Conservation (phyloP, 2,113 vertebrate species). For the Mirounga angustirostris region DNA sequence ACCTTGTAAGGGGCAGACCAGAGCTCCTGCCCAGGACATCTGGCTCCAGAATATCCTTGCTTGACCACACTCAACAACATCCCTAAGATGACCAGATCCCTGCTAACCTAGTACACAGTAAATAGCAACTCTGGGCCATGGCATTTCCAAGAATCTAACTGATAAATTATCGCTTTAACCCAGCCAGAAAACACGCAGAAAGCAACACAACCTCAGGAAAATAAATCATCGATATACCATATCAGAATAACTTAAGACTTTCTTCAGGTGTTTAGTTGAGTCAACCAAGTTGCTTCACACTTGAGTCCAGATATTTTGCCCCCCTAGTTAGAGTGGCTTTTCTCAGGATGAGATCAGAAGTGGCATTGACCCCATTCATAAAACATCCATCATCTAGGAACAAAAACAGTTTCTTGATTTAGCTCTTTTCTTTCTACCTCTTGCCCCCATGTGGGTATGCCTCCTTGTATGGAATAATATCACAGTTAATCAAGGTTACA, state of each 20-base stretch:
- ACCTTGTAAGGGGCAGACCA: not conserved
- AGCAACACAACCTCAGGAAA: not conserved
- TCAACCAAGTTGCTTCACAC: not conserved
- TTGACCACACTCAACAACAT: not conserved
- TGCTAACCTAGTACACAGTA: not conserved
- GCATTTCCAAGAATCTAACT: not conserved
- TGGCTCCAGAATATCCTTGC: not conserved
- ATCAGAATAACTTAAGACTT: not conserved
- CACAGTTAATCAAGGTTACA: slow-evolving; percentile 50
- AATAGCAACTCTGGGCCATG: not conserved
- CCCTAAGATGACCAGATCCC: not conserved
- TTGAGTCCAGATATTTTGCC: not conserved
- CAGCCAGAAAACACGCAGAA: not conserved
- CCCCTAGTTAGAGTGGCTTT: slow-evolving; percentile 9
- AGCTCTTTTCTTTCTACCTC: not conserved
- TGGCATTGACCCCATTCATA: not conserved
- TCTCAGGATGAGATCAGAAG: slow-evolving; percentile 51
- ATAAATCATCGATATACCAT: not conserved
- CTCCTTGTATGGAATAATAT: slow-evolving; percentile 51
- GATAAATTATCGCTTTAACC: not conserved
- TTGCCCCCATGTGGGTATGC: not conserved
- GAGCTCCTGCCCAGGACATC: not conserved
- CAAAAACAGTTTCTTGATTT: slow-evolving; percentile 22
- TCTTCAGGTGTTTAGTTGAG: not conserved
- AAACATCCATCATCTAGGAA: slow-evolving; percentile 46